Conservation (phyloP, 1,140 invertebrate species). For the Drosophila arizonae region DNA sequence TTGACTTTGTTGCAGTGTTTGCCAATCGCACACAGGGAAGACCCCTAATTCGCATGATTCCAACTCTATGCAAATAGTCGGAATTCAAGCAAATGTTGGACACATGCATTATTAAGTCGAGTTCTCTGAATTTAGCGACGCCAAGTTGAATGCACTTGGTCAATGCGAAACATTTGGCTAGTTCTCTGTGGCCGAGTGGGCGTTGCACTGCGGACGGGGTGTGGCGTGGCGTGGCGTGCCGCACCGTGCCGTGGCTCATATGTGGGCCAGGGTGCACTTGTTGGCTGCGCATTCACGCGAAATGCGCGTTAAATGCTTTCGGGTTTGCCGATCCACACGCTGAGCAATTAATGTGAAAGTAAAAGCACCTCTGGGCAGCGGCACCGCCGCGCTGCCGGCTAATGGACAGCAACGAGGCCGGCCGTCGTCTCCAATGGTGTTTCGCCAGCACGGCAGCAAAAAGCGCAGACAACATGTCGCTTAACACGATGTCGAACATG, state of each 20-base stretch:
- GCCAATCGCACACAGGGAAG: background rate
- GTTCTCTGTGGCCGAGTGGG: background rate
- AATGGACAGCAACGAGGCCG: constrained; percentile 39
- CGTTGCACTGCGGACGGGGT: background rate
- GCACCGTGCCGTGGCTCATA: too few species aligned
- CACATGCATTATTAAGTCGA: constrained; percentile 20
- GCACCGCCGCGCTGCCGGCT: constrained; percentile 30
- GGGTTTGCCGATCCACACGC: constrained; percentile 29
- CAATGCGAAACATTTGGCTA: constrained; percentile 3
- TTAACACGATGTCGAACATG: constrained; percentile 74
- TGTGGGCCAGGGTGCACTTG: constrained; percentile 10
- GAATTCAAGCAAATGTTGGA: background rate
- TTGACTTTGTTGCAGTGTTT: too few species aligned
- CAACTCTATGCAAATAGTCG: constrained; percentile 20
- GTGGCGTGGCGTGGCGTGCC: too few species aligned
- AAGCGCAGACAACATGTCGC: constrained; percentile 64
- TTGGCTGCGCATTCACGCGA: constrained; percentile 56
- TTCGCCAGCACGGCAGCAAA: constrained; percentile 26
- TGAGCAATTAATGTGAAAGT: constrained; percentile 65
- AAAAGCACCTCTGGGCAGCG: constrained; percentile 32
- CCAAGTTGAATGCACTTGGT: constrained; percentile 33
- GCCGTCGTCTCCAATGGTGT: constrained; percentile 38
- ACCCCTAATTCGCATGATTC: background rate
- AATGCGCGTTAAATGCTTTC: constrained; percentile 66
- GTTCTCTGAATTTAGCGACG: background rate